Base-by-base conservation (phyloP, 2,113 vertebrate species). In the Ophthalmolycus amberensis region DNA sequence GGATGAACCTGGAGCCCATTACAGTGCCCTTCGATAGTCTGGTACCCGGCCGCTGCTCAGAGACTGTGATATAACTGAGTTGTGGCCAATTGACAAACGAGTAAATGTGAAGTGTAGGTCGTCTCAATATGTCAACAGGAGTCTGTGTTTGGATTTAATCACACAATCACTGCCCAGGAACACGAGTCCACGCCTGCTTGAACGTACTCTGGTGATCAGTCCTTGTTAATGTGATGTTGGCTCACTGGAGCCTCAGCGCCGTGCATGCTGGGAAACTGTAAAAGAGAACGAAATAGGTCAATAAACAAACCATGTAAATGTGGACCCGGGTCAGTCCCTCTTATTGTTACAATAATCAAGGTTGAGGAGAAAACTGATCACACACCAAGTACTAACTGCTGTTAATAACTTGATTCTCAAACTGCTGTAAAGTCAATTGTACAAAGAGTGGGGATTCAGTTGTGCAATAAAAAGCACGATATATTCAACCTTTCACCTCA, bases 1-100 rank as follows among this genome's bases (percentile, higher is more conserved):
- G 89, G 88, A 90, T 89, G 87, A 63, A 85, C 75, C 82, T 82
- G 68, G 75, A 89, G 85, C 83, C 67, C 75, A 80, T 85, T 82
- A 80, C 80, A 74, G 67, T 71, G 70, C 68, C 79, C 83, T 86
- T 86, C 72, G 20, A 83, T 46, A 74, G 80, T 44, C 74, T 27
- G 2, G 62, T 44, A 25, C 67, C 48, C 32, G 70, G 48, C 46
- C 10, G 11, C 77, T 71, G 58, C 67, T 80, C 52, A 48, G 83
- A 87, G 78, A 79, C 67, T 12, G 54, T 71, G 75, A 22, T 38
- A 50, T 54, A 78, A 48, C 46, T 70, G 52, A 83, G 60, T 80
- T 90, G 80, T 29, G 32, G 66, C 52, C 62, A 52, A 81, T 56
- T 72, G 75, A 83, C 80, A 88, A 77, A 74, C 72, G 42, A 68